These are phyloP conservation scores for Macrosteles quadrilineatus DNA, from an alignment of 1,140 invertebrate genomes.

Conservation along the genomic window DNA sequence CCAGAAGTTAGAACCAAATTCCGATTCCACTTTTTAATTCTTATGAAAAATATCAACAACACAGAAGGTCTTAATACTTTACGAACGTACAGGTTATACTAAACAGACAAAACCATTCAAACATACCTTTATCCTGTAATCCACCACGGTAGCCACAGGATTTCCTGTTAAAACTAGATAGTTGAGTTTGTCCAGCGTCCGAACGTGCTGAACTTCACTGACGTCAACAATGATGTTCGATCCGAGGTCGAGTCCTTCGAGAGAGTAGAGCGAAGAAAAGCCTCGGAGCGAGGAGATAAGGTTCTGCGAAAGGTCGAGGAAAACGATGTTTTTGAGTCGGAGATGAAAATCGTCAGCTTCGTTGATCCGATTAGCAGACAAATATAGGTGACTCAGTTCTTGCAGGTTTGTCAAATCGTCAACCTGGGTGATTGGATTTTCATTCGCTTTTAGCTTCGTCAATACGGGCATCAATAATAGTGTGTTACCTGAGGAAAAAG, in stretches of 20 bases:
- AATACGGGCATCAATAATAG: constrained; percentile 78
- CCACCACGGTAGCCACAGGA: constrained; percentile 80
- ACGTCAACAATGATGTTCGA: constrained; percentile 81
- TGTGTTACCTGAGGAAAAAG: constrained; percentile 66
- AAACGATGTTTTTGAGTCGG: constrained; percentile 85
- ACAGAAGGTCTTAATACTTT: too few relatives aligned
- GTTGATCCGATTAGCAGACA: constrained; percentile 74
- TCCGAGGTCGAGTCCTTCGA: constrained; percentile 83
- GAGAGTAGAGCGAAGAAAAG: constrained; percentile 80
- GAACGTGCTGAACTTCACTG: constrained; percentile 77
- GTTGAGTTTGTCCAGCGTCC: constrained; percentile 82
- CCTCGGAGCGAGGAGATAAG: constrained; percentile 71
- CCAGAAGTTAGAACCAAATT: too few relatives aligned
- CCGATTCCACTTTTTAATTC: too few relatives aligned
- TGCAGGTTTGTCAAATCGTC: constrained; percentile 77
- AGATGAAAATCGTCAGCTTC: constrained; percentile 76
- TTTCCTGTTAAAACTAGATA: constrained; percentile 84
- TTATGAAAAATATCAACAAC: too few relatives aligned
- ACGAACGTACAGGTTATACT: too few relatives aligned
- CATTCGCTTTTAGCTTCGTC: constrained; percentile 68
- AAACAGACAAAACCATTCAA: too few relatives aligned
- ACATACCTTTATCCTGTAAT: constrained; percentile 84
- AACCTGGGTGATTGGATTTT: constrained; percentile 74
- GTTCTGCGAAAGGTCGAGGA: constrained; percentile 87
- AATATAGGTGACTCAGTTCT: constrained; percentile 70